Base-by-base conservation (phyloP, 2,113 vertebrate genomes). In the Colistium nudipinnis region DNA sequence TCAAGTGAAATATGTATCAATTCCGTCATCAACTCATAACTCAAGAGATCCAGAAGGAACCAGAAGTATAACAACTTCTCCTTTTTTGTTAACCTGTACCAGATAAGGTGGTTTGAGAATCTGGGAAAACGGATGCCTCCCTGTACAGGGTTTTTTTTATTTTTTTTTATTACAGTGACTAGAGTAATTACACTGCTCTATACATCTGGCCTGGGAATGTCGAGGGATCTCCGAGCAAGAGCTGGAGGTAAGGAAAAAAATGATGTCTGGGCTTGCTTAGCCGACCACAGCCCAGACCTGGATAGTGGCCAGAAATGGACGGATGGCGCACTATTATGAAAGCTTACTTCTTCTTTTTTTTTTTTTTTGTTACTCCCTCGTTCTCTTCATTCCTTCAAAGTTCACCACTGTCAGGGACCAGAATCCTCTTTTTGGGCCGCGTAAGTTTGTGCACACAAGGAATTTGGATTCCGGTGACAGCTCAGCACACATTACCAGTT, bases 161-260 rank as follows among this genome's bases (percentile, higher is more conserved):
- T 17, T 25, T 20, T 12, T 22, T 17, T 24, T 31, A 22, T 54
- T 12, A 8, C 5, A 6, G 1, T 2, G 39, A 22, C 63, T 44
- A 20, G 19, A 55, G 39, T 30, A 33, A 44, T 65, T 53, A 43
- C 49, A 65, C 2, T 13, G 24, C 11, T 41, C 24, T 17, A 8
- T 49, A 49, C 25, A 38, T 68, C 41, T 28, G 30, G 49, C 12
- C 56, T 30, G 20, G 16, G 54, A 56, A 39, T 17, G 35, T 56
- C 35, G 12, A 31, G 35, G 33, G 54, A 36, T 47, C 24, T 1
- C 25, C 12, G 6, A 17, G 51, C 9, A 48, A 48, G 25, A 43
- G 38, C 5, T 30, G 56, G 9, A 59, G 36, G 64, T 47, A 47
- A 48, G 31, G 7, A 2, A 13, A 67, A 27, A 55, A 27, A 31